These are phyloP conservation scores for Watsonalla binaria DNA, from an alignment of 2,888 invertebrate species.

Conservation along the genomic window DNA sequence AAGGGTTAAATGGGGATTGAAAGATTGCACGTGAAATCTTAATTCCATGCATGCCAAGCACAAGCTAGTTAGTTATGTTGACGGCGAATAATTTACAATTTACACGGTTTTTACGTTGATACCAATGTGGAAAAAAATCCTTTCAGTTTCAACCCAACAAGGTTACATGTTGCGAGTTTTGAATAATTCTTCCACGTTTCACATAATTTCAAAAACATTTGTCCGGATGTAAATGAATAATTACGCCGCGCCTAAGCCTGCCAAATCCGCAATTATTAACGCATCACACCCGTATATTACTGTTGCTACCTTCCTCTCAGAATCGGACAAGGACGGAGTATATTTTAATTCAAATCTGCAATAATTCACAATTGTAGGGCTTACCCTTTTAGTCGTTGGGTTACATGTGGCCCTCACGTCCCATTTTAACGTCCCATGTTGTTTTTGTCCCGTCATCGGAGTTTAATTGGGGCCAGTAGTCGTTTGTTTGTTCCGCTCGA, in stretches of 20 bases:
- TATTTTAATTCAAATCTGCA: constrained; percentile 14
- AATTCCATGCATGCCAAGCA: too few relatives aligned
- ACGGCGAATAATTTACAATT: too few relatives aligned
- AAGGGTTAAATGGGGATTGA: too few relatives aligned
- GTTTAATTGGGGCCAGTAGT: constrained; percentile 42
- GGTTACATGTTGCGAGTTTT: too few relatives aligned
- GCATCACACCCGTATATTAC: neutral
- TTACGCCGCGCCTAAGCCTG: neutral
- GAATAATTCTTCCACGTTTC: too few relatives aligned
- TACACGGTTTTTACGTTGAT: too few relatives aligned
- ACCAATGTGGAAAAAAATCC: too few relatives aligned
- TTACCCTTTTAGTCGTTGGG: constrained; percentile 13
- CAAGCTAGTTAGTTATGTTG: too few relatives aligned
- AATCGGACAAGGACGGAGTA: constrained; percentile 2
- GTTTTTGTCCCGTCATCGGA: constrained; percentile 31
- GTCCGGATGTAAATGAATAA: neutral
- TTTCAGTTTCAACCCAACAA: too few relatives aligned
- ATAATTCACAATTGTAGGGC: constrained; percentile 16
- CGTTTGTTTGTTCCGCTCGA: constrained; percentile 33
- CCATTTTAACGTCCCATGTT: constrained; percentile 12
- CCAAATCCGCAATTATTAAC: neutral
- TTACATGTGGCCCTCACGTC: constrained; percentile 11
- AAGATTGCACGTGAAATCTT: too few relatives aligned
- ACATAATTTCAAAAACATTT: too few relatives aligned
- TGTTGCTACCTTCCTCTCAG: neutral